Base-by-base conservation (phyloP, 2,113 vertebrate species). In the Glaucidium brasilianum region DNA sequence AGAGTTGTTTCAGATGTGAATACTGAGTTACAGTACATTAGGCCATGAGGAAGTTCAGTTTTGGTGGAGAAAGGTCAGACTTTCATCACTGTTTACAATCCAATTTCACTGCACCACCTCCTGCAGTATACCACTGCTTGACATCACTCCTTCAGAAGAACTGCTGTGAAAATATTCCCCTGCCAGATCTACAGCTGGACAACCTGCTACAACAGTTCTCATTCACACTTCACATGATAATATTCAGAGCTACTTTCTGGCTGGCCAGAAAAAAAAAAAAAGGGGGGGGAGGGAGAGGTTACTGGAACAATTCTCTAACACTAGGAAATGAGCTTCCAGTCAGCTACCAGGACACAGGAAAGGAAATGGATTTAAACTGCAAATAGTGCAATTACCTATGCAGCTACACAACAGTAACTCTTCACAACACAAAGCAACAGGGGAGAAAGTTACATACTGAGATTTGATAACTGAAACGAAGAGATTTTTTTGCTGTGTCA, bases 1-100 rank as follows among this genome's bases (percentile, higher is more conserved):
- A 35, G 34, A 53, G 35, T 15, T 17, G 15, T 49, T 74, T 39
- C 67, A 43, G 32, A 60, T 22, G 12, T 2, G 27, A 83, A 30
- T 25, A 7, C 26, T 3, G 47, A 52, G 25, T 16, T 55, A 27
- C 27, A 60, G 26, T 1, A 56, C 2, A 0, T 43, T 4, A 87
- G 43, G 27, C 32, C 22, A 34, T 55, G 32, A 66, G 74, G 25
- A 96, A 92, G 78, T 63, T 43, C 22, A 12, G 0, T n/a, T 73
- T 67, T 43, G 25, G 41, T 35, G 34, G 12, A 85, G 55, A 55
- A 75, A 80, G n/a, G 47, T 85, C 90, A 68, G 53, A 39, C 32
- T 79, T 76, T 11, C 34, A 14, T n/a, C 58, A 53, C 1, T 34
- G 55, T 55, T 94, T 32, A 58, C 41, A 77, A 15, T 3, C 17